Conservation (phyloP, 1,140 invertebrate species). For the Zaprionus nigranus region DNA sequence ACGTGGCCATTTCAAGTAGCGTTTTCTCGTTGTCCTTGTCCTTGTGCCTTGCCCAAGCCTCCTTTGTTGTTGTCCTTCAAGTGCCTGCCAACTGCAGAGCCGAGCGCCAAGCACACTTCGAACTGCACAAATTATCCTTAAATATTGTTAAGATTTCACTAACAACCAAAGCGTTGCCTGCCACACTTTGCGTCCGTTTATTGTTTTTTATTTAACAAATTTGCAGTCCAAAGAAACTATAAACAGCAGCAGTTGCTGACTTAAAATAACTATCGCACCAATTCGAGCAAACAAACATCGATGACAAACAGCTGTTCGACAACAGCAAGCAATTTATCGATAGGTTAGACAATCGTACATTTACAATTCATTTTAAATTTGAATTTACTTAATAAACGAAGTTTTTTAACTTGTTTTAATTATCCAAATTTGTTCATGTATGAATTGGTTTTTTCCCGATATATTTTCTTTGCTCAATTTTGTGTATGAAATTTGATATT, state of each 20-base stretch:
- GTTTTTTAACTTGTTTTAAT: neutral
- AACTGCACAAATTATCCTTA: neutral
- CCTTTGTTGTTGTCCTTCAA: conserved; percentile 27
- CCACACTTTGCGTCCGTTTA: conserved; percentile 5
- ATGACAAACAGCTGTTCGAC: conserved; percentile 26
- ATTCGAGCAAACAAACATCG: conserved; percentile 16
- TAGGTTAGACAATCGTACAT: neutral
- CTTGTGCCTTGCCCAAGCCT: conserved; percentile 6
- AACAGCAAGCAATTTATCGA: conserved; percentile 4
- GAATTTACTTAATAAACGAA: neutral
- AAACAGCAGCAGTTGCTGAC: conserved; percentile 38
- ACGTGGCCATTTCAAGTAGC: conserved; percentile 55
- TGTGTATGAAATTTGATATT: no score
- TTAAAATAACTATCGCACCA: conserved; percentile 33
- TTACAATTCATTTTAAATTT: neutral
- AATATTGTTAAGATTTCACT: neutral
- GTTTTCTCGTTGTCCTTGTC: conserved; percentile 24
- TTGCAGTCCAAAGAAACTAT: conserved; percentile 26
- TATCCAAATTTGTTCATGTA: neutral
- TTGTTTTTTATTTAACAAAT: conserved; percentile 16
- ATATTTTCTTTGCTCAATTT: no score
- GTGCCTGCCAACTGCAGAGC: conserved; percentile 11
- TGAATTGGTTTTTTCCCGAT: no score
- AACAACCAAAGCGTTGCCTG: conserved; percentile 11
- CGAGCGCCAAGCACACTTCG: conserved; percentile 2